Conservation (phyloP, 2,888 invertebrate genomes). For the Belgica antarctica region DNA sequence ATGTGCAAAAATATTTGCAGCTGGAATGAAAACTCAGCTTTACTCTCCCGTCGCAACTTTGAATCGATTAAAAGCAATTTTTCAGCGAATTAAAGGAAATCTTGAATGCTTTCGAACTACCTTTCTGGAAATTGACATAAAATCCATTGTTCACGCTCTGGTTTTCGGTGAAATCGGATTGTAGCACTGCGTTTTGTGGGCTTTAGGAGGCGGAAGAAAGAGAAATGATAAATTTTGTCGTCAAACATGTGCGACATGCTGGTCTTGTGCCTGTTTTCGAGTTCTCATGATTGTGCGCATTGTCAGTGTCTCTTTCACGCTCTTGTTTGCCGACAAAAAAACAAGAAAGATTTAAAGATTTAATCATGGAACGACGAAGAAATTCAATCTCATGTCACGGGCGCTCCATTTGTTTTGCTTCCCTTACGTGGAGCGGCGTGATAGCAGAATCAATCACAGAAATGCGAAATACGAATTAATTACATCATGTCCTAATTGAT, state of each 20-base stretch:
- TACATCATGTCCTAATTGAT: conserved; percentile 39
- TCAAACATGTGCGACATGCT: neutral
- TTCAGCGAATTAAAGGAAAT: neutral
- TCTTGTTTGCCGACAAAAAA: neutral
- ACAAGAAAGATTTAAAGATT: neutral
- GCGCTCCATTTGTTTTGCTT: neutral
- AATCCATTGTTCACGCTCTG: conserved; percentile 9
- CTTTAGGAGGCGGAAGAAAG: neutral
- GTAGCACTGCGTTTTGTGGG: neutral
- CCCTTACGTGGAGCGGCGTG: neutral
- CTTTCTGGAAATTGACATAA: neutral
- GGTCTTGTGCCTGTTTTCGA: conserved; percentile 2
- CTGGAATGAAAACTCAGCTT: no score
- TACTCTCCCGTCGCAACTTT: no score
- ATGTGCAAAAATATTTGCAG: no score
- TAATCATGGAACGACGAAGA: neutral
- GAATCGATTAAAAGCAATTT: neutral
- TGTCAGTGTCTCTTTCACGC: conserved; percentile 3
- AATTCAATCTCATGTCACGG: neutral
- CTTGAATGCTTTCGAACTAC: neutral
- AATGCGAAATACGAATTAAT: conserved; percentile 28
- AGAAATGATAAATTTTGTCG: conserved; percentile 21
- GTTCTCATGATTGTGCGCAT: conserved; percentile 5
- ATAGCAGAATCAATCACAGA: conserved; percentile 37
- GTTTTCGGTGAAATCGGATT: no score